Evolutionary conservation across 1,140 invertebrate species (phyloP), one percentile per base, ranked within the genome.

Genomic region (Philopotamus ludificatus): DNA sequence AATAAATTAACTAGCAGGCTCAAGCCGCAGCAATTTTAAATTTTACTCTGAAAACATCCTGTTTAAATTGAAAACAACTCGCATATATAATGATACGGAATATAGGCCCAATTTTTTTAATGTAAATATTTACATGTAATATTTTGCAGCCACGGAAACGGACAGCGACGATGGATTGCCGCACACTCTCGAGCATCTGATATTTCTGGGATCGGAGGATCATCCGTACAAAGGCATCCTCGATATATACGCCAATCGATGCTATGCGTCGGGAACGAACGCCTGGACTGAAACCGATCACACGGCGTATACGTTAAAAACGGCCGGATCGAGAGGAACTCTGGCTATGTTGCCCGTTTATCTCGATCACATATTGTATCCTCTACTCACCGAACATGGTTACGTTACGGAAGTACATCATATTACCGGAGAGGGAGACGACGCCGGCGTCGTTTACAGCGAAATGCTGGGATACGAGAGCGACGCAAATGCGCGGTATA

Each of bases 321-420:
- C 92, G 34, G 92, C 91, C 55, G 94, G 93, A 2, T 87, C 85
- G 73, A 88, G 90, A 74, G 94, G 94, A 10, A 95, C 96, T 79
- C 77, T 95, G 7, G 88, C 89, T n/a, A 76, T 96, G 3, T 79
- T 97, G 73, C 94, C 93, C 0, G 89, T 97, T 68, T 97, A 94
- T 74, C 73, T 96, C 23, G 94, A 97, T 75, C 94, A 97, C 74
- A 87, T 97, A 71, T 81, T 97, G 3, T 89, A 89, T 75, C 93
- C 94, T 1, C 88, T 87, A 15, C 81, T 97, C 16, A 90, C 86
- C 39, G 87, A 94, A 69, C 81, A 87, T 71, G 91, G 84, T 1
- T 97, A 88, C 78, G 77, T 87, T 9, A 97, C 94, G 12, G 94
- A 97, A 81, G 92, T 97, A 1, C 92, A 97, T 78, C 94, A 97